Percentiles rank a stretch among this genome's conserved stretches.
Conservation (phyloP, 2,888 invertebrate species). For the Athetis lepigone region DNA sequence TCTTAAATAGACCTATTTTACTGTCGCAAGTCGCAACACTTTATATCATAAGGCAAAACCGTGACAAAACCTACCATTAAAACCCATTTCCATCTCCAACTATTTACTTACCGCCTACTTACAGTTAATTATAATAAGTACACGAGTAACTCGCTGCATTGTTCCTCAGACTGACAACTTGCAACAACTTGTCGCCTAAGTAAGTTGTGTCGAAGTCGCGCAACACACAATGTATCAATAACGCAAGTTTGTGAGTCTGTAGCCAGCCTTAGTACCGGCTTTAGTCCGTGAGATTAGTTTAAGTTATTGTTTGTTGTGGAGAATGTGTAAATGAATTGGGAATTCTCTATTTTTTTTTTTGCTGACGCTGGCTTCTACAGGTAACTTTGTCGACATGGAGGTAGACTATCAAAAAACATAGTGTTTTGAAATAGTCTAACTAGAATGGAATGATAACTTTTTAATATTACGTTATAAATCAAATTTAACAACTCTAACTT, state of each 20-base stretch:
- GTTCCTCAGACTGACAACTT: constrained; percentile 44
- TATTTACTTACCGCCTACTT: constrained; percentile 36
- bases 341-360: too few relatives aligned
- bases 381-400: too few relatives aligned
- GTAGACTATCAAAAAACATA: too few relatives aligned
- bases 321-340: too few relatives aligned
- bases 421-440: too few relatives aligned
- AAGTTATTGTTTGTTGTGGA: not conserved
- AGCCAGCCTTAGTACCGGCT: constrained; percentile 33
- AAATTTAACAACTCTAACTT: too few relatives aligned
- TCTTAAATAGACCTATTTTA: too few relatives aligned
- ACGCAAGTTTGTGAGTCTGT: constrained; percentile 41
- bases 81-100: not conserved
- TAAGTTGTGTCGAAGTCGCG: constrained; percentile 44
- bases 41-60: too few relatives aligned
- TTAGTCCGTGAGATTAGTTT: constrained; percentile 6
- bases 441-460: too few relatives aligned
- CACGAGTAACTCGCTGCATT: constrained; percentile 34
- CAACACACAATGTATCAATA: constrained; percentile 53
- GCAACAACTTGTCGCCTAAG: constrained; percentile 53
- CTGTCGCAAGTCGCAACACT: too few relatives aligned
- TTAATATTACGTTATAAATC: too few relatives aligned
- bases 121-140: constrained; percentile 45
- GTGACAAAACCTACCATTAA: not conserved
- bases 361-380: too few relatives aligned